phyloP scores from a whole-genome alignment of 2,113 vertebrate genomes.

The Gopherus evgoodei region DNA sequence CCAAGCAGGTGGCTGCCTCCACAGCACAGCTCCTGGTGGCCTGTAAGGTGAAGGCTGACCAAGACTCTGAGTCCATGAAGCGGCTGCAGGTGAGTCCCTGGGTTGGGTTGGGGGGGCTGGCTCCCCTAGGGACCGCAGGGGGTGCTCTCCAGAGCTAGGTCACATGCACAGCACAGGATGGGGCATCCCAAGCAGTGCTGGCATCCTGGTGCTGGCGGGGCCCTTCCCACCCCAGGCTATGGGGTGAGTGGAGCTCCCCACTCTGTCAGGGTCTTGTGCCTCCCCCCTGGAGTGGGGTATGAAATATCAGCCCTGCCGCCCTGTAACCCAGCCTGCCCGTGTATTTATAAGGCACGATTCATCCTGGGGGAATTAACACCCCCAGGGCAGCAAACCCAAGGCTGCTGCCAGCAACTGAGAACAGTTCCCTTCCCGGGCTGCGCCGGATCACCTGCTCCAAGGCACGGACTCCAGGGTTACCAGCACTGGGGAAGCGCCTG shows the following conservation, averaged over 20 bases:
- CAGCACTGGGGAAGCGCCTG: no score
- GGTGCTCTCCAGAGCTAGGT: not conserved
- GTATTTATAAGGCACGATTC: not conserved
- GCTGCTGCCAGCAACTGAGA: no score
- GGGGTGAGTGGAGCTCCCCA: no score
- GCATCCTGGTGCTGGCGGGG: not conserved
- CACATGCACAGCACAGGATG: no score
- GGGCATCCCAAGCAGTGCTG: no score
- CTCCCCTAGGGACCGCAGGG: not conserved
- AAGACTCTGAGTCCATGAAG: constrained; percentile 98
- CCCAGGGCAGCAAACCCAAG: no score
- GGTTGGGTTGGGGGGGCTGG: not conserved
- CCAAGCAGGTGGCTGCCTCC: constrained; percentile 96
- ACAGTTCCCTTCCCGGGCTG: not conserved
- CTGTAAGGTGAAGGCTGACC: constrained; percentile 98
- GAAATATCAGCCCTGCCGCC: not conserved
- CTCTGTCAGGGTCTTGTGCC: not conserved
- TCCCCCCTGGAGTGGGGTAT: not conserved
- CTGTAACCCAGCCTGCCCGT: not conserved
- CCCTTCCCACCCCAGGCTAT: no score
- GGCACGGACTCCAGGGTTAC: not conserved
- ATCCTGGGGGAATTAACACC: not conserved
- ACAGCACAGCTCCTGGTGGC: constrained; percentile 96
- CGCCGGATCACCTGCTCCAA: no score
- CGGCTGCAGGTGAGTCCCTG: constrained; percentile 88